phyloP scores from a whole-genome alignment of 2,888 invertebrate genomes.

The Parnassius mnemosyne region DNA sequence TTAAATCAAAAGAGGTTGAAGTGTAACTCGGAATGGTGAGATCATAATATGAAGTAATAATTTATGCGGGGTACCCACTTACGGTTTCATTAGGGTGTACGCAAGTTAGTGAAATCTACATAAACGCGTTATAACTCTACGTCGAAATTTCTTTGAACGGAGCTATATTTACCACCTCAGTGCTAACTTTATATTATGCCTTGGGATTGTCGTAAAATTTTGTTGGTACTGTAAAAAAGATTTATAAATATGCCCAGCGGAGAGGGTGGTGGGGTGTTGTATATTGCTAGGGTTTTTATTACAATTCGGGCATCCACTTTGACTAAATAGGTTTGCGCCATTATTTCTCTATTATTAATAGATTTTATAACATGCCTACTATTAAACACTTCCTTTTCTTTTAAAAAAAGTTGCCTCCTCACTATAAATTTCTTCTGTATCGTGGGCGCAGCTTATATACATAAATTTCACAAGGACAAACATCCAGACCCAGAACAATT shows the following conservation, averaged over 20 bases:
- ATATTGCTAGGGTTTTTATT: not conserved
- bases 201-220: constrained; percentile 41
- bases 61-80: constrained; percentile 58
- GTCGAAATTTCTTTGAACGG: constrained; percentile 47
- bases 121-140: constrained; percentile 61
- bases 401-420: no score
- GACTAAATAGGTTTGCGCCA: no score
- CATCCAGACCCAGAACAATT: no score
- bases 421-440: no score
- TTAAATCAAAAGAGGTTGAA: constrained; percentile 45
- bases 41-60: constrained; percentile 59
- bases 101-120: constrained; percentile 66
- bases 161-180: constrained; percentile 37
- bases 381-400: no score
- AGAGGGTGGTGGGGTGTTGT: not conserved
- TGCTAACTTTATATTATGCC: constrained; percentile 37
- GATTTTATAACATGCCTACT: no score
- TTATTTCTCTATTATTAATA: no score
- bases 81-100: constrained; percentile 60
- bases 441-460: no score
- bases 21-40: constrained; percentile 41
- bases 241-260: constrained; percentile 30
- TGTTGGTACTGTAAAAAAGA: constrained; percentile 35
- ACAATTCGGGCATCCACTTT: no score
- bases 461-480: no score